Percentiles rank a stretch among this genome's conserved stretches.
Evolutionary conservation across 2,113 vertebrate genomes (phyloP).

Genomic region (Dromiciops gliroides): DNA sequence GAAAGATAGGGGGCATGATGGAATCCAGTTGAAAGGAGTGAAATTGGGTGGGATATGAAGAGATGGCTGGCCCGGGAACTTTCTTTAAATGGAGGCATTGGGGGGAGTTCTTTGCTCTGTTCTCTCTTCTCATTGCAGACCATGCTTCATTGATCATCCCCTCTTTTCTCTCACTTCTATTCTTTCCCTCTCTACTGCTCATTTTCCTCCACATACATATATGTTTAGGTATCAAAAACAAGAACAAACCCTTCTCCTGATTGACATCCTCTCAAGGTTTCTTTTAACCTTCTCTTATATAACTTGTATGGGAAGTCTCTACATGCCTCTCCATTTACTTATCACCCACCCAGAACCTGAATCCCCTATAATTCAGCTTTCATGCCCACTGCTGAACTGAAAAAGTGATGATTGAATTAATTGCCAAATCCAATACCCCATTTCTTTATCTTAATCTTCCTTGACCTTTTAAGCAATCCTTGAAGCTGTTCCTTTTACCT

Average conservation of each 20-base stretch:
- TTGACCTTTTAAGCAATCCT: background rate
- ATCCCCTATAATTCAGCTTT: background rate
- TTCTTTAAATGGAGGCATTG: background rate
- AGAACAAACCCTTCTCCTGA: background rate
- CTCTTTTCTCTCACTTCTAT: background rate
- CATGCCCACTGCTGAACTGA: background rate
- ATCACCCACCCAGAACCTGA: background rate
- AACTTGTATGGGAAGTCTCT: background rate
- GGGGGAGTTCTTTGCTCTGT: background rate
- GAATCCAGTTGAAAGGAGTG: background rate
- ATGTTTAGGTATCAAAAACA: background rate
- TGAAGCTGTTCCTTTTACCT: background rate
- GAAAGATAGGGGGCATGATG: background rate
- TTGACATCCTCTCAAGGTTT: background rate
- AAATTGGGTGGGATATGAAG: background rate
- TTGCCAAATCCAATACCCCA: background rate
- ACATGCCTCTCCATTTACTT: background rate
- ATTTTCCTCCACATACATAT: background rate
- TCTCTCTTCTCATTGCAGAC: background rate
- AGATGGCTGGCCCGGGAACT: background rate
- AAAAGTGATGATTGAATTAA: background rate
- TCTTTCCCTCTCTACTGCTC: background rate
- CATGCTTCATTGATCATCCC: background rate
- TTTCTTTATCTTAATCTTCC: background rate
- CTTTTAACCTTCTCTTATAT: background rate